A percentile compares a stretch with the other conserved stretches of the same genome.
These are phyloP conservation scores for Helarctos malayanus DNA, from an alignment of 2,797 vertebrate genomes.

Conservation along the genomic window DNA sequence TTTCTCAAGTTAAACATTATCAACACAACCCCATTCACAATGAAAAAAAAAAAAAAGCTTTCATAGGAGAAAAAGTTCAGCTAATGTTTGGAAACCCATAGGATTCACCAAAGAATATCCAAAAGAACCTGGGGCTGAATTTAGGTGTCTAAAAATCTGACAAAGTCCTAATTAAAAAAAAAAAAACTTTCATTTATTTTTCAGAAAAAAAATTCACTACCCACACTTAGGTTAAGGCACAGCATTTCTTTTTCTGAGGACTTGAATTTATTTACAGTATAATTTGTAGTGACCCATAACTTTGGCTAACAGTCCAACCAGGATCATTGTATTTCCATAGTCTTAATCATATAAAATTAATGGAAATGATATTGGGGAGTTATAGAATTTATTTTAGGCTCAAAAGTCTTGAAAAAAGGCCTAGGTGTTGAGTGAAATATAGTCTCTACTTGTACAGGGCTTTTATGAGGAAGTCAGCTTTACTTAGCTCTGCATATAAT, in stretches of 20 bases:
- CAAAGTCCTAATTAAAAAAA: neutral
- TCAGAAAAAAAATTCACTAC: neutral
- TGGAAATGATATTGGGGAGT: neutral
- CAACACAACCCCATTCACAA: neutral
- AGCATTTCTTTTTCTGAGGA: neutral
- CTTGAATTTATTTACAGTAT: neutral
- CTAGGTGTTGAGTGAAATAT: neutral
- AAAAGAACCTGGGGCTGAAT: neutral
- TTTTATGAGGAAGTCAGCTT: conserved; percentile 8
- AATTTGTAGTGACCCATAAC: neutral
- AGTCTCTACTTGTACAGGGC: neutral
- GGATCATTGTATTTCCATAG: neutral
- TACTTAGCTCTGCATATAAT: conserved; percentile 48
- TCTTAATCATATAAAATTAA: conserved; percentile 33
- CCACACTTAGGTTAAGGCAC: neutral
- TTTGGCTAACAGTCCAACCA: neutral
- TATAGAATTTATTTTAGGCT: neutral
- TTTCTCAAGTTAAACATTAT: conserved; percentile 15
- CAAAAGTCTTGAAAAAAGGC: neutral
- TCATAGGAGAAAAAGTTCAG: neutral
- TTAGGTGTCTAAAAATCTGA: neutral
- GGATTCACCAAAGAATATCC: neutral
- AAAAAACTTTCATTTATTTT: neutral
- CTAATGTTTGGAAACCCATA: conserved; percentile 16
- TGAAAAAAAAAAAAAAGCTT: neutral